Conservation (phyloP, 2,797 vertebrate species). For the Melanogrammus aeglefinus region DNA sequence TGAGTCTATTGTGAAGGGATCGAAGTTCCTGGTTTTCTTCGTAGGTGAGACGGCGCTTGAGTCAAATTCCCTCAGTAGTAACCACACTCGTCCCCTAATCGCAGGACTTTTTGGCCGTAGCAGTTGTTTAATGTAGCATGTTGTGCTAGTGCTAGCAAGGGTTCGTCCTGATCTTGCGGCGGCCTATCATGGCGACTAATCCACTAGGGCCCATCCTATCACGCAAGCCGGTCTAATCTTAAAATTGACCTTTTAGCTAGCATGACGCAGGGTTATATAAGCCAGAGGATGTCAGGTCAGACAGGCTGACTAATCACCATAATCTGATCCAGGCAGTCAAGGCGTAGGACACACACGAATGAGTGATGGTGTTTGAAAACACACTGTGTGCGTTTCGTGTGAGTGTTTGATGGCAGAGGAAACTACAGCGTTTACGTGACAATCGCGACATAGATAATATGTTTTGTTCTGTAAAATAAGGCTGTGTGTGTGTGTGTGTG, state of each 20-base stretch:
- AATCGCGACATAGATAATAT: no score
- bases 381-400: not conserved
- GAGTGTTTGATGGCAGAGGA: not conserved
- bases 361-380: not conserved
- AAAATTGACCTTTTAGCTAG: constrained; percentile 57
- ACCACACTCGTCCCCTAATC: not conserved
- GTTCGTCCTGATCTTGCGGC: constrained; percentile 40
- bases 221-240: constrained; percentile 54
- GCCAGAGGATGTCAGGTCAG: constrained; percentile 55
- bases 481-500: not conserved
- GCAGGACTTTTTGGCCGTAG: not conserved
- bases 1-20: no score
- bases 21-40: no score
- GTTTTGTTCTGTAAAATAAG: no score
- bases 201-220: constrained; percentile 57
- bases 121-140: not conserved
- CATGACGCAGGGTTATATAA: constrained; percentile 57
- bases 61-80: no score
- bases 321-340: constrained; percentile 56
- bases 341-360: constrained; percentile 3
- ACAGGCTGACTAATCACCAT: constrained; percentile 55
- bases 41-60: no score
- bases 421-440: no score
- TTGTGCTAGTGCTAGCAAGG: not conserved
- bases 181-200: constrained; percentile 46